Percentiles rank a stretch among this genome's conserved stretches.
phyloP scores from a whole-genome alignment of 1,140 invertebrate species.

The Pogonognathellus flavescens region DNA sequence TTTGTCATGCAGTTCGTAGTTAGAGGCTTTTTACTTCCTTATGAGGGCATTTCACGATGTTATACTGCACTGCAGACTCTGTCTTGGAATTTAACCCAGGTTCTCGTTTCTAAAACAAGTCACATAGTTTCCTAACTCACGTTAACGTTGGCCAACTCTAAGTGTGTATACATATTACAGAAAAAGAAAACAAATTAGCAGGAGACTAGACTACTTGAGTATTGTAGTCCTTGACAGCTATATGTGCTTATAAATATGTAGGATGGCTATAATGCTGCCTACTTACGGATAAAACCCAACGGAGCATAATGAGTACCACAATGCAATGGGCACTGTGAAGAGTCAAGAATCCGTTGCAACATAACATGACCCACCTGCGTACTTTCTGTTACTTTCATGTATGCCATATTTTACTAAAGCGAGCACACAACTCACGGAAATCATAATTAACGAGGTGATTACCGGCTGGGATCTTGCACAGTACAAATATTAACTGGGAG shows the following conservation, averaged over 20 bases:
- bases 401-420: slow-evolving; percentile 25
- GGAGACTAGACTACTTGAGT: neutral
- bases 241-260: slow-evolving; percentile 7
- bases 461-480: slow-evolving; percentile 11
- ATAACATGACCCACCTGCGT: slow-evolving; percentile 49
- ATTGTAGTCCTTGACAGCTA: neutral
- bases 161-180: neutral
- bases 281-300: neutral
- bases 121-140: slow-evolving; percentile 31
- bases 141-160: neutral
- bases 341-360: neutral
- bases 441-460: slow-evolving; percentile 54
- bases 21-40: slow-evolving; percentile 30
- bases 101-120: slow-evolving; percentile 12
- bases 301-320: neutral
- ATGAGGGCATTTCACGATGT: neutral
- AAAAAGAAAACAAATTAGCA: slow-evolving; percentile 26
- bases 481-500: slow-evolving; percentile 29
- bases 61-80: neutral
- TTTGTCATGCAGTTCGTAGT: neutral
- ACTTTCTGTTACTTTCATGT: neutral
- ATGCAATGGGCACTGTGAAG: neutral
- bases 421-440: slow-evolving; percentile 46
- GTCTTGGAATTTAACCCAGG: slow-evolving; percentile 18
- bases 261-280: neutral